Conservation (phyloP, 2,888 invertebrate genomes). For the Camptogramma bilineatum region DNA sequence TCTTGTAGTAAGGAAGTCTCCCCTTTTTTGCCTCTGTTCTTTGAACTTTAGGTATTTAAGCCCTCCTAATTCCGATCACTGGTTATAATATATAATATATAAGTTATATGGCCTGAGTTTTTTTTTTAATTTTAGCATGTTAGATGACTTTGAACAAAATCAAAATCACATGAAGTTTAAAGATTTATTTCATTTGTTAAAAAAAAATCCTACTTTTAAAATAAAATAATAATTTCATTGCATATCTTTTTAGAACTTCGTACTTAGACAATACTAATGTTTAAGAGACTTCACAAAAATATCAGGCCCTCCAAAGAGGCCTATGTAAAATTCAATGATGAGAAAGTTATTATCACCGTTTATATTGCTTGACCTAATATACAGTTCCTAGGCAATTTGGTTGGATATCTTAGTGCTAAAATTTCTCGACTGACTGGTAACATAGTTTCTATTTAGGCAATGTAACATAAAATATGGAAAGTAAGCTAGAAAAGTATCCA, state of each 20-base stretch:
- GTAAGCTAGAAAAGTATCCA: slow-evolving; percentile 10
- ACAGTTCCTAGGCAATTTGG: slow-evolving; percentile 10
- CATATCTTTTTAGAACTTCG: neutral
- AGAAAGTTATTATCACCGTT: neutral
- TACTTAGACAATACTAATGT: neutral
- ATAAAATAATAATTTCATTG: neutral
- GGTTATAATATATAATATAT: no score
- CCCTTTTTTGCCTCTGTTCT: no score
- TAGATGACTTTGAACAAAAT: neutral
- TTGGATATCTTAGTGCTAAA: slow-evolving; percentile 1
- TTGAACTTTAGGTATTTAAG: no score
- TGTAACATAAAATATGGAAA: slow-evolving; percentile 5
- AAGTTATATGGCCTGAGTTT: no score
- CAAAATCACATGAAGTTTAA: neutral
- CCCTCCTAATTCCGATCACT: no score
- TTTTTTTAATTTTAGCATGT: no score
- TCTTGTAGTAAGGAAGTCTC: no score
- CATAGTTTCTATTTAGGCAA: slow-evolving; percentile 2
- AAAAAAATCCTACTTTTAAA: neutral
- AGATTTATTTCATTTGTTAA: neutral
- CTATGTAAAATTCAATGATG: neutral
- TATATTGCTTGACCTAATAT: neutral
- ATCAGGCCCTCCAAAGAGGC: neutral
- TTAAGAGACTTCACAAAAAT: neutral
- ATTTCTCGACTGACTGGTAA: slow-evolving; percentile 5